phyloP scores from a whole-genome alignment of 2,888 invertebrate species.

The Synergus itoensis region DNA sequence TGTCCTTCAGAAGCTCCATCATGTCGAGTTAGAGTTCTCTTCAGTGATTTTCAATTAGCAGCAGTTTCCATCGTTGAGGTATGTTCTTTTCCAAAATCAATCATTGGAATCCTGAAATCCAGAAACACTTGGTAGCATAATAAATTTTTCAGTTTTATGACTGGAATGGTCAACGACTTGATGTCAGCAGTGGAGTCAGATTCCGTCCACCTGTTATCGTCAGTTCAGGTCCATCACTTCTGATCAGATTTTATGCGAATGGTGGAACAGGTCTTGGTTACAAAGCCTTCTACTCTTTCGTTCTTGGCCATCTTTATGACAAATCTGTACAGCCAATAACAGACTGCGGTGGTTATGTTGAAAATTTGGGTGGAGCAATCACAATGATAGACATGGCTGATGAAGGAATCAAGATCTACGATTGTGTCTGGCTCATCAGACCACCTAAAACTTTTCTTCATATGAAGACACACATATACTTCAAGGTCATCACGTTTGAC shows the following conservation, averaged over 20 bases:
- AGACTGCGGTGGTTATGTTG: conserved; percentile 86
- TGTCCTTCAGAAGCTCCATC: conserved; percentile 79
- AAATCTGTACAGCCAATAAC: conserved; percentile 73
- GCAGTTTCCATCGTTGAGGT: conserved; percentile 84
- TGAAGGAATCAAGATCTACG: conserved; percentile 81
- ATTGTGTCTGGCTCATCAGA: conserved; percentile 86
- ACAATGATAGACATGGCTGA: conserved; percentile 88
- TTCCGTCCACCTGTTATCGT: conserved; percentile 85
- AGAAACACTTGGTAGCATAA: not conserved
- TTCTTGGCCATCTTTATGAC: conserved; percentile 72
- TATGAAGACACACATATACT: conserved; percentile 84
- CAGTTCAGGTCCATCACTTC: conserved; percentile 82
- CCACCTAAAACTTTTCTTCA: conserved; percentile 83
- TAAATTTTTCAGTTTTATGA: conserved; percentile 81
- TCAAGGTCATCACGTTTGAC: conserved; percentile 81
- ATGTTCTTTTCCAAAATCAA: conserved; percentile 34
- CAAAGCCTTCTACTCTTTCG: conserved; percentile 82
- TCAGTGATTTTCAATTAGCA: conserved; percentile 85
- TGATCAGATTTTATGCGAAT: conserved; percentile 85
- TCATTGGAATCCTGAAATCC: not conserved
- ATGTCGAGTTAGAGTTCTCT: conserved; percentile 83
- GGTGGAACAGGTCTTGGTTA: conserved; percentile 84
- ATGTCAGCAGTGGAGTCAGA: conserved; percentile 83
- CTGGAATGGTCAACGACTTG: conserved; percentile 83
- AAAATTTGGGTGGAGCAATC: conserved; percentile 85